Evolutionary conservation across 2,797 vertebrate genomes (phyloP).

Genomic region (Falco novaeseelandiae): DNA sequence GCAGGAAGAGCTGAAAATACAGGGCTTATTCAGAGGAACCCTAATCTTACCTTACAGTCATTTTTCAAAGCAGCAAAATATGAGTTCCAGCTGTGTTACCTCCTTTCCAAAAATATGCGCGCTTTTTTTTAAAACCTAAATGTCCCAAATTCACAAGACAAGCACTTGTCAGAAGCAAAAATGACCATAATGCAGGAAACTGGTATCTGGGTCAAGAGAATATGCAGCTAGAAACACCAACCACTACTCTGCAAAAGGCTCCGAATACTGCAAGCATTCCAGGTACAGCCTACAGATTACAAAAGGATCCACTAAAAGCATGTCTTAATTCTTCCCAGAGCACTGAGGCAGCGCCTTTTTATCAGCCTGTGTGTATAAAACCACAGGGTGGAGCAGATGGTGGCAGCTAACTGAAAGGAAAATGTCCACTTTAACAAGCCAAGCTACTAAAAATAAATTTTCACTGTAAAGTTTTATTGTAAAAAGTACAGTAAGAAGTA

Average conservation of each 20-base stretch:
- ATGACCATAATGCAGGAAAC: neutral
- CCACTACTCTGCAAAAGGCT: neutral
- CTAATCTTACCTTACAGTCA: neutral
- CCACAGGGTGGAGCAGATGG: neutral
- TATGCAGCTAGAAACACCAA: neutral
- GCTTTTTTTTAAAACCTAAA: neutral
- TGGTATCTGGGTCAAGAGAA: constrained; percentile 31
- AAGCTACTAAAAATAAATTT: neutral
- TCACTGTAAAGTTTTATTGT: neutral
- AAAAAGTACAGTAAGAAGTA: neutral
- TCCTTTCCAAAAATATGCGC: neutral
- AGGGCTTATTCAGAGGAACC: neutral
- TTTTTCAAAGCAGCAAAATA: neutral
- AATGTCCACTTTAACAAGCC: neutral
- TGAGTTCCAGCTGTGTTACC: neutral
- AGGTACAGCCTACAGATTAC: neutral
- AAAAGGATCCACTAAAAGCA: constrained; percentile 14
- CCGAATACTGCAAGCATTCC: neutral
- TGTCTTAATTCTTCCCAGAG: neutral
- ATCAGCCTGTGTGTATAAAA: neutral
- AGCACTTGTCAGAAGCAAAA: constrained; percentile 1
- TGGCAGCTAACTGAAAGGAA: neutral
- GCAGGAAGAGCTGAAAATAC: neutral
- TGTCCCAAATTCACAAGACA: constrained; percentile 12
- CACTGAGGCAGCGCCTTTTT: neutral